Evolutionary conservation across 37 sponge, comb jelly and placozoan species (phyloP).

Genomic region (Agelas oroides): DNA sequence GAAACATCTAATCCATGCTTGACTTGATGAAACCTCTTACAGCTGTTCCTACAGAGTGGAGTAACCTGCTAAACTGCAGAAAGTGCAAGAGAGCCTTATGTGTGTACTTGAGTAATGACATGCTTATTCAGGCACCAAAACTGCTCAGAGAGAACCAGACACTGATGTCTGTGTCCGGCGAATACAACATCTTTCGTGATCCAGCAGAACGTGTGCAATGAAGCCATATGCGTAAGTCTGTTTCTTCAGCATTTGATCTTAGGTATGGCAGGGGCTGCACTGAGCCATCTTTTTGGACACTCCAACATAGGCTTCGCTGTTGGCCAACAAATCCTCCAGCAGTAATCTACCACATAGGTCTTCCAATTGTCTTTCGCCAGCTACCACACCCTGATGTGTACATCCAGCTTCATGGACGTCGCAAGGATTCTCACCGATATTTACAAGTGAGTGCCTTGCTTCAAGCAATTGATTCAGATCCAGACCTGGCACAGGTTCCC

Average conservation of each 20-base stretch:
- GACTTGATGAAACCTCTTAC: neutral
- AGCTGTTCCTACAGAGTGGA: neutral
- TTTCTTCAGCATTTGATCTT: slow-evolving; percentile 22
- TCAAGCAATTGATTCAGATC: neutral
- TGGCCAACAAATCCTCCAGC: neutral
- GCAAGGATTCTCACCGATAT: neutral
- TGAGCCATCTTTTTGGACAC: neutral
- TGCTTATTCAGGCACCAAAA: neutral
- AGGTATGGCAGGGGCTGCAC: neutral
- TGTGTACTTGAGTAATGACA: neutral
- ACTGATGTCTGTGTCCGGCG: neutral
- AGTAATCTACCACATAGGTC: slow-evolving; percentile 22
- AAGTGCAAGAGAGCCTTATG: neutral
- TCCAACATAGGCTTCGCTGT: slow-evolving; percentile 2
- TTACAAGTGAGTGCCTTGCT: neutral
- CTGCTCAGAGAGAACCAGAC: neutral
- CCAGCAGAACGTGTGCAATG: neutral
- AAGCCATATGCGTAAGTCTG: slow-evolving; percentile 14
- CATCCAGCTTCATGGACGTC: neutral
- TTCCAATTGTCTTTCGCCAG: neutral
- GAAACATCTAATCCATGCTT: neutral
- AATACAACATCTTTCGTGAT: neutral
- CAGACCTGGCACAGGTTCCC: slow-evolving; percentile 19
- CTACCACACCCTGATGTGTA: neutral
- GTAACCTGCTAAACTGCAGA: neutral